Evolutionary conservation across 2,888 invertebrate genomes (phyloP).

Genomic region (Apomyelois bistriatella): DNA sequence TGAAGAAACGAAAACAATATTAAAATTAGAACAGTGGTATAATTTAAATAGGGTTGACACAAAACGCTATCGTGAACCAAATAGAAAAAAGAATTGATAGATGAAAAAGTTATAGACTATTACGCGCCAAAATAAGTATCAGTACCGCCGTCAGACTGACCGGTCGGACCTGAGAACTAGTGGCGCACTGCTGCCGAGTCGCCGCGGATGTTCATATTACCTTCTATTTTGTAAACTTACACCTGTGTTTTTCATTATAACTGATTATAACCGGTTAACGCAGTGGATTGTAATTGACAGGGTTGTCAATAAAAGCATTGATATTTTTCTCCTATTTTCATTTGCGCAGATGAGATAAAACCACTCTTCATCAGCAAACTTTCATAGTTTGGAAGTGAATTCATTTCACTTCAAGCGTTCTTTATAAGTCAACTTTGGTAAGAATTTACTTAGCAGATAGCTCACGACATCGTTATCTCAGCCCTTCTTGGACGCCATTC

Average conservation of each 20-base stretch:
- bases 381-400: no score
- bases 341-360: no score
- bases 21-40: not conserved
- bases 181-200: conserved; percentile 30
- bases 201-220: conserved; percentile 29
- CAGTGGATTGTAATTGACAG: conserved; percentile 26
- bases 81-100: not conserved
- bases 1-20: not conserved
- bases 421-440: no score
- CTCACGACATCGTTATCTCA: no score
- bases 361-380: no score
- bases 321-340: no score
- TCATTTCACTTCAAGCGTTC: no score
- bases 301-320: conserved; percentile 26
- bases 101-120: not conserved
- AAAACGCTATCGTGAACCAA: not conserved
- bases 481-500: no score
- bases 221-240: conserved; percentile 53
- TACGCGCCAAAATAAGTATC: conserved; percentile 4
- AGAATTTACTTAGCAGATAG: no score
- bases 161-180: conserved; percentile 16
- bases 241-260: conserved; percentile 25
- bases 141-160: conserved; percentile 2
- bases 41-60: not conserved
- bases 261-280: conserved; percentile 34